A percentile compares a stretch with the other conserved stretches of the same genome.
Conservation (phyloP, 1,140 invertebrate species). For the Drosophila nasuta region DNA sequence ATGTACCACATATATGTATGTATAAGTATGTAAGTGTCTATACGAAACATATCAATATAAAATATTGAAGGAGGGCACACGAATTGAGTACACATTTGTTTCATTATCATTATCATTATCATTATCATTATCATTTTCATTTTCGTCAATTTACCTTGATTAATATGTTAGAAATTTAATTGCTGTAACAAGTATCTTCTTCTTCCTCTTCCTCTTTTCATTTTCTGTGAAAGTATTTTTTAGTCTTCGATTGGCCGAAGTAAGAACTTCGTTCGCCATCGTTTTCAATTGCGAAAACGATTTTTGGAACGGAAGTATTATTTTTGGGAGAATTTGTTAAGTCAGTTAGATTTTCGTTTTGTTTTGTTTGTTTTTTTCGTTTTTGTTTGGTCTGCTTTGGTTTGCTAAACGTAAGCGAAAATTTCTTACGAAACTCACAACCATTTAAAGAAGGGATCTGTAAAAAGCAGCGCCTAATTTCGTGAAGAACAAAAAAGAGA, state of each 20-base stretch:
- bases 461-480: slow-evolving; percentile 30
- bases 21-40: slow-evolving; percentile 34
- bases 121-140: neutral
- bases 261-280: neutral
- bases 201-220: neutral
- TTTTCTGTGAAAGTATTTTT: slow-evolving; percentile 15
- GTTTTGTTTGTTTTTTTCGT: neutral
- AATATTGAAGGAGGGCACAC: slow-evolving; percentile 66
- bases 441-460: slow-evolving; percentile 58
- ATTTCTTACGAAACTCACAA: slow-evolving; percentile 55
- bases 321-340: slow-evolving; percentile 1
- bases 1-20: slow-evolving; percentile 5
- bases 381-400: slow-evolving; percentile 28
- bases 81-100: slow-evolving; percentile 50
- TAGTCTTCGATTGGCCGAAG: slow-evolving; percentile 14
- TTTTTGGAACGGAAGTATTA: slow-evolving; percentile 13
- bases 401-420: slow-evolving; percentile 27
- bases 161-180: slow-evolving; percentile 1
- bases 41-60: slow-evolving; percentile 47
- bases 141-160: slow-evolving; percentile 3
- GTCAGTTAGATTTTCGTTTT: slow-evolving; percentile 25
- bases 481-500: neutral
- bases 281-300: slow-evolving; percentile 4
- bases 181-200: neutral
- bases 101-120: no score